phyloP scores from a whole-genome alignment of 2,113 vertebrate genomes.

The Cynocephalus volans region DNA sequence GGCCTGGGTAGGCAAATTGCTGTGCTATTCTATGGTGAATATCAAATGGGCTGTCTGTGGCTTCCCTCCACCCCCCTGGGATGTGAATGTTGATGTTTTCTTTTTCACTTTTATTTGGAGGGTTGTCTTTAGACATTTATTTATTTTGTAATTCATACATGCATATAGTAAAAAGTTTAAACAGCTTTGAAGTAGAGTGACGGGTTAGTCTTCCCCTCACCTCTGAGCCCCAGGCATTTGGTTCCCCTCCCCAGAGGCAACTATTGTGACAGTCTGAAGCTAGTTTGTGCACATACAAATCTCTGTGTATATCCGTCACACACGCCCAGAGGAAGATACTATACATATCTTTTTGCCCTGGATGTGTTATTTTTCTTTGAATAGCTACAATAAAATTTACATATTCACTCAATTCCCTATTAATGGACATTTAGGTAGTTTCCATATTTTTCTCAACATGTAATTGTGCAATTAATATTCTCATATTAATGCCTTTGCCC shows the following conservation, averaged over 20 bases:
- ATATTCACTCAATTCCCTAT: background rate
- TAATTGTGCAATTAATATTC: background rate
- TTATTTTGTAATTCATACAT: background rate
- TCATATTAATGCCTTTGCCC: background rate
- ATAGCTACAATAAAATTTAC: too few relatives aligned
- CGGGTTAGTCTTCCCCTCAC: background rate
- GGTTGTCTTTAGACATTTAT: background rate
- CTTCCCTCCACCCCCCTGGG: too few relatives aligned
- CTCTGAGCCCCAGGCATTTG: background rate
- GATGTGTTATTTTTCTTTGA: background rate
- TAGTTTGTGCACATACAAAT: background rate
- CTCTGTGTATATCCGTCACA: rapidly evolving
- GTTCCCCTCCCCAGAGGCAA: background rate
- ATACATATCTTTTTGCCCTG: rapidly evolving
- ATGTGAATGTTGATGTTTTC: background rate
- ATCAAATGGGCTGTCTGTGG: background rate
- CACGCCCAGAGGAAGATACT: rapidly evolving
- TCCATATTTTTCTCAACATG: background rate
- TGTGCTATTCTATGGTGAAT: background rate
- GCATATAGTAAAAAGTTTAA: background rate
- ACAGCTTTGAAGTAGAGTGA: background rate
- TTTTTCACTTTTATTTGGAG: background rate
- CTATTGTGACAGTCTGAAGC: rapidly evolving
- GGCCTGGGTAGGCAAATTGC: background rate
- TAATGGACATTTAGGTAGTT: background rate